Percentiles rank a stretch among this genome's conserved stretches.
phyloP scores from a whole-genome alignment of 2,888 invertebrate genomes.

The Dendrolimus houi region DNA sequence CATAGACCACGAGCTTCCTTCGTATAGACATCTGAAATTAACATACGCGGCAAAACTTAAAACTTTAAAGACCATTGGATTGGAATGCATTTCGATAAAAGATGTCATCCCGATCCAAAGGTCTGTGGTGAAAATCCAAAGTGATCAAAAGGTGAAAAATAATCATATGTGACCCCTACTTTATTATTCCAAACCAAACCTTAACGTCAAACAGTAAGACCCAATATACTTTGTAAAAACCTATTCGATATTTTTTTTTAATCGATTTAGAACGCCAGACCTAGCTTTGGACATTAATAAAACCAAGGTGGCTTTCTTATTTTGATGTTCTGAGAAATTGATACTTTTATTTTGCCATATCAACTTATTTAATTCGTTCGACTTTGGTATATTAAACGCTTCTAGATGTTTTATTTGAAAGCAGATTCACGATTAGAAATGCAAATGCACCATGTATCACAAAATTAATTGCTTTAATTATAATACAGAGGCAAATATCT shows the following conservation, averaged over 20 bases:
- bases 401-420: too few species aligned
- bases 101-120: constrained; percentile 70
- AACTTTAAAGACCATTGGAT: constrained; percentile 51
- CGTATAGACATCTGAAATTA: constrained; percentile 8
- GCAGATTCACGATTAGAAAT: too few species aligned
- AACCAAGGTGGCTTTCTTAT: constrained; percentile 56
- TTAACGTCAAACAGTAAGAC: constrained; percentile 15
- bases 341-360: constrained; percentile 28
- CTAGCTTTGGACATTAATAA: constrained; percentile 73
- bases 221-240: too few species aligned
- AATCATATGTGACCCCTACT: constrained; percentile 27
- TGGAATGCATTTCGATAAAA: constrained; percentile 72
- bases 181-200: constrained; percentile 25
- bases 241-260: constrained; percentile 30
- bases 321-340: constrained; percentile 52
- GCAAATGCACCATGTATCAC: background rate
- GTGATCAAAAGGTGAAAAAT: constrained; percentile 52
- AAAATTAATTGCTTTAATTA: too few species aligned
- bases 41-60: constrained; percentile 35
- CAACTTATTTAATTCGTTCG: background rate
- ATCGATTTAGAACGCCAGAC: constrained; percentile 59
- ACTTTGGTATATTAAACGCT: too few species aligned
- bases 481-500: too few species aligned
- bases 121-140: too few species aligned
- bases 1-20: background rate